Conservation (phyloP, 2,888 invertebrate genomes). For the Pseudeuparius sepicola region DNA sequence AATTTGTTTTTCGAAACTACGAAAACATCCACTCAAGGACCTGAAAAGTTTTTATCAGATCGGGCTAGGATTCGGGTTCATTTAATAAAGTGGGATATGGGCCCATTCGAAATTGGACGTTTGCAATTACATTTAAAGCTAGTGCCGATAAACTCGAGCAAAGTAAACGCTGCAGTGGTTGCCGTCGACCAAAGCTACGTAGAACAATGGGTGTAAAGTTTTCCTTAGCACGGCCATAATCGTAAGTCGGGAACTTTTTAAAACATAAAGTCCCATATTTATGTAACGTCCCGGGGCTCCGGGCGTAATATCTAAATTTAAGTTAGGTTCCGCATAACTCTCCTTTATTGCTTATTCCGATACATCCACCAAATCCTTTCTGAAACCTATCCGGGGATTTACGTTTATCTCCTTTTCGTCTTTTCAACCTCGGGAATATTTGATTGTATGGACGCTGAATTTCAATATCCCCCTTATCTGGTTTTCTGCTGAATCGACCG, state of each 20-base stretch:
- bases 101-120: constrained; percentile 18
- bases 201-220: constrained; percentile 31
- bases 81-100: constrained; percentile 22
- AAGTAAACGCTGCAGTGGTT: constrained; percentile 23
- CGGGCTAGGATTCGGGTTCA: too few relatives aligned
- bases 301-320: constrained; percentile 37
- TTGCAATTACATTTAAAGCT: constrained; percentile 22
- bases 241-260: constrained; percentile 33
- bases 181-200: constrained; percentile 22
- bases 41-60: too few relatives aligned
- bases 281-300: constrained; percentile 28
- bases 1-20: too few relatives aligned
- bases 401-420: constrained; percentile 32
- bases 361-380: constrained; percentile 37
- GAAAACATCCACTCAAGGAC: too few relatives aligned
- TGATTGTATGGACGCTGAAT: too few relatives aligned
- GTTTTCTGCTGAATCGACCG: too few relatives aligned
- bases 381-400: constrained; percentile 36
- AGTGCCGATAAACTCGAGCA: constrained; percentile 23
- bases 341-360: constrained; percentile 38
- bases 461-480: too few relatives aligned
- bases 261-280: constrained; percentile 33
- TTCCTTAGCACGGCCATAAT: constrained; percentile 29
- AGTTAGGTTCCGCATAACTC: constrained; percentile 36
- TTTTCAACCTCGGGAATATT: too few relatives aligned